Evolutionary conservation across 2,113 vertebrate species (phyloP).

Genomic region (Laterallus jamaicensis): DNA sequence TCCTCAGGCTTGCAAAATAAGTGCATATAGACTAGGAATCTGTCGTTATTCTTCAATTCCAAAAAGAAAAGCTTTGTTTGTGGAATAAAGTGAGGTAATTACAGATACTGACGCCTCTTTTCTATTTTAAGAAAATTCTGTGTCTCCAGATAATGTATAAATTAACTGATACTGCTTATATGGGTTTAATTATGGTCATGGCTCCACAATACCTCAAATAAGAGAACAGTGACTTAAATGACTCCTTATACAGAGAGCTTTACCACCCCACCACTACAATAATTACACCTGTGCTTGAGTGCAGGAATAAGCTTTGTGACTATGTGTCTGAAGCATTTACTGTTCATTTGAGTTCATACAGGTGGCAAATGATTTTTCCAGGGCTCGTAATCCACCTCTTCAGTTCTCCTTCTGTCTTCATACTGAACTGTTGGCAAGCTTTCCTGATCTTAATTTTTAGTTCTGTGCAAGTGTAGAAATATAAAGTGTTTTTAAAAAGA

Average conservation of each 20-base stretch:
- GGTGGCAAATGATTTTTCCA: not conserved
- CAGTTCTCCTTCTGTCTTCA: not conserved
- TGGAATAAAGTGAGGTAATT: not conserved
- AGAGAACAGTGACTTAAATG: not conserved
- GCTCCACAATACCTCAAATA: not conserved
- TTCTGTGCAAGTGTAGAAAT: not conserved
- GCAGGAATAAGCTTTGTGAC: not conserved
- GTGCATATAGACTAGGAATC: not conserved
- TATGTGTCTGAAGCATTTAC: not conserved
- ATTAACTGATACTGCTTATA: not conserved
- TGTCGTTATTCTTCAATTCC: not conserved
- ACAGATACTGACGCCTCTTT: not conserved
- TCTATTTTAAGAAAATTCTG: not conserved
- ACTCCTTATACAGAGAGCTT: not conserved
- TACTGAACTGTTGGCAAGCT: not conserved
- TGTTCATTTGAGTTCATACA: not conserved
- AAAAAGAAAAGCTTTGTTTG: not conserved
- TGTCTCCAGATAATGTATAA: not conserved
- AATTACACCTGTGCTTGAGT: not conserved
- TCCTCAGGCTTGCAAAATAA: not conserved
- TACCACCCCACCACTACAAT: not conserved
- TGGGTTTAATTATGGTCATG: not conserved
- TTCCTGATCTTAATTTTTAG: not conserved
- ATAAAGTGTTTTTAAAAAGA: not conserved
- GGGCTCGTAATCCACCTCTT: not conserved